Conservation (phyloP, 2,797 vertebrate species). For the Esox lucius region DNA sequence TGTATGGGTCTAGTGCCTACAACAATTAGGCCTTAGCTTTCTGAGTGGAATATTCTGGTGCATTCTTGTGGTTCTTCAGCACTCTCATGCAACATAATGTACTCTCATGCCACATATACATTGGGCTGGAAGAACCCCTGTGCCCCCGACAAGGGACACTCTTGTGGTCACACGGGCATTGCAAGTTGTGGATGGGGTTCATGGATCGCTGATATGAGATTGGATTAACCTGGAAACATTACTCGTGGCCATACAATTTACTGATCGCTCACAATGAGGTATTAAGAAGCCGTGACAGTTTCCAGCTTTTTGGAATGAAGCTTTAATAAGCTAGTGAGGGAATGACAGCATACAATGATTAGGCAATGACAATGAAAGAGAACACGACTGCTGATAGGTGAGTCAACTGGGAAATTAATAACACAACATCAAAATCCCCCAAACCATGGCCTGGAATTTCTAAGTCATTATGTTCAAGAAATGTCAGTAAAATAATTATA, state of each 20-base stretch:
- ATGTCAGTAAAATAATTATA: background rate
- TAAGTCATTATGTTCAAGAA: background rate
- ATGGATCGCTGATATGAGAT: background rate
- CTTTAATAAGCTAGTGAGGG: background rate
- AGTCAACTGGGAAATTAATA: constrained; percentile 5
- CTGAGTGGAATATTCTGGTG: background rate
- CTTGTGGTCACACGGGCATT: background rate
- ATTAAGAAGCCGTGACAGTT: too few relatives aligned
- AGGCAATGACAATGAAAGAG: constrained; percentile 1
- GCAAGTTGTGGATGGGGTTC: background rate
- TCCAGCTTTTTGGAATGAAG: background rate
- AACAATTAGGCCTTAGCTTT: background rate
- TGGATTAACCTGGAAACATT: background rate
- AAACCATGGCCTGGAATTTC: background rate
- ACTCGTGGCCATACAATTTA: background rate
- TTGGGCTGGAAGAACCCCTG: background rate
- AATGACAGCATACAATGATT: background rate
- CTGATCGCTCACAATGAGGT: background rate
- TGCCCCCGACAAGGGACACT: background rate
- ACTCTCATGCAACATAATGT: too few relatives aligned
- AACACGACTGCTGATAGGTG: background rate
- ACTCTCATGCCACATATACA: background rate
- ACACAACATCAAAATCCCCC: background rate
- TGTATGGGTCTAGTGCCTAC: background rate
- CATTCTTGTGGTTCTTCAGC: too few relatives aligned